Base-by-base conservation (phyloP, 2,888 invertebrate genomes). In the Cerceris ruficornis region DNA sequence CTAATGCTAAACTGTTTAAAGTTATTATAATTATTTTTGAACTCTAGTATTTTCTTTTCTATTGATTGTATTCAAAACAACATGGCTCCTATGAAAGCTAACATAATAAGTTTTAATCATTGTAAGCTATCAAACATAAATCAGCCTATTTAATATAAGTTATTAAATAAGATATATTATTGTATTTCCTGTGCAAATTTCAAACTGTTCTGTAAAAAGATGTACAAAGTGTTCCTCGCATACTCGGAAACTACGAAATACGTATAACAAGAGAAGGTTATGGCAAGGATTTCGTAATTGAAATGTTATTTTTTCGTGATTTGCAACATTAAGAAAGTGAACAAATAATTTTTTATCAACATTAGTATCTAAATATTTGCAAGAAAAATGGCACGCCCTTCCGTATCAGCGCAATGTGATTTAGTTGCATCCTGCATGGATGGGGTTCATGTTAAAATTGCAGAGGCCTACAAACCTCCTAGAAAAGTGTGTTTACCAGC, bases 361-460 rank as follows among this genome's bases (percentile, higher is more conserved):
- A 2, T 1, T 52, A 7, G n/a, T 7, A 13, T 52, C 52, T 61
- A n/a, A 61, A 69, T 17, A 54, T 62, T 64, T 28, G 13, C 49
- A 58, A 41, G 14, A 70, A 73, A 14, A 57, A 91, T 92, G 92
- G 86, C 92, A 43, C 86, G 90, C 77, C 72, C 90, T 0, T 87
- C 85, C 9, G 79, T 82, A 52, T 88, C 89, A 43, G 82, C 83
- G 7, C 92, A 91, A 80, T 90, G 86, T 72, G 93, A 93, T 74
- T 86, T 91, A 50, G 90, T 86, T 15, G 87, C 89, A 64, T 94
- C 95, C 90, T 96, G 94, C 89, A 96, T 97, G 95, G 97, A 97
- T 93, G 96, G 96, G 85, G 95, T 98, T 86, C 96, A 96, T 89
- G 97, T 98, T 76, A 97, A 97, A 94, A 97, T 98, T 92, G 96